Conservation (phyloP, 1,140 invertebrate genomes). For the Sitodiplosis mosellana region DNA sequence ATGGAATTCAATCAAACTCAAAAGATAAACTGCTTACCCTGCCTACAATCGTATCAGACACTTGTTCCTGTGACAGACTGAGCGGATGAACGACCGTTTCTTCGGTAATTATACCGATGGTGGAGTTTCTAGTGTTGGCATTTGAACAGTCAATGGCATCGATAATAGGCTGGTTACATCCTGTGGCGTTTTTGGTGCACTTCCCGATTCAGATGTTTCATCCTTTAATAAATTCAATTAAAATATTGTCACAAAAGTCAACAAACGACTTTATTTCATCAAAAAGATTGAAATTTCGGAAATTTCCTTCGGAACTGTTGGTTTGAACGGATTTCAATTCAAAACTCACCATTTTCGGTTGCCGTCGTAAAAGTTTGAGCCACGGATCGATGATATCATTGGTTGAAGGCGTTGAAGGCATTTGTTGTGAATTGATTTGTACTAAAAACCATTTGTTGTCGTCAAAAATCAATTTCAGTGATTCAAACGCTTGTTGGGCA, state of each 20-base stretch:
- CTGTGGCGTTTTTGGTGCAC: constrained; percentile 38
- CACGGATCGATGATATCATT: constrained; percentile 59
- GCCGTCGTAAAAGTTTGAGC: constrained; percentile 52
- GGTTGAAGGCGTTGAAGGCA: constrained; percentile 26
- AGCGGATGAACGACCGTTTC: constrained; percentile 35
- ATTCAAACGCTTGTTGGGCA: constrained; percentile 62
- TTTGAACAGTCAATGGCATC: constrained; percentile 28
- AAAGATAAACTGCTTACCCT: too few relatives aligned
- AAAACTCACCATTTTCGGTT: constrained; percentile 33
- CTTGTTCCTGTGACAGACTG: constrained; percentile 31
- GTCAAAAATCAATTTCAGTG: constrained; percentile 70
- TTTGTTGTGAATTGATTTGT: constrained; percentile 62
- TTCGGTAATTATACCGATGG: constrained; percentile 10
- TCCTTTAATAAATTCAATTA: constrained; percentile 15
- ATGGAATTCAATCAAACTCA: not conserved
- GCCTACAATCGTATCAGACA: constrained; percentile 17
- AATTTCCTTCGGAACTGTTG: too few relatives aligned
- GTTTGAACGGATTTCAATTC: too few relatives aligned
- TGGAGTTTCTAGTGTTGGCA: constrained; percentile 8
- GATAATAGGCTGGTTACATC: constrained; percentile 30
- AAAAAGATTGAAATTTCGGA: too few relatives aligned
- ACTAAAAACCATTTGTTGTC: constrained; percentile 70
- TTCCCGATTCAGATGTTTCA: constrained; percentile 36
- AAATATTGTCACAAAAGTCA: too few relatives aligned
- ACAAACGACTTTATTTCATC: not conserved